These are phyloP conservation scores for Leptodactylus fuscus DNA, from an alignment of 2,113 vertebrate species.

Conservation along the genomic window DNA sequence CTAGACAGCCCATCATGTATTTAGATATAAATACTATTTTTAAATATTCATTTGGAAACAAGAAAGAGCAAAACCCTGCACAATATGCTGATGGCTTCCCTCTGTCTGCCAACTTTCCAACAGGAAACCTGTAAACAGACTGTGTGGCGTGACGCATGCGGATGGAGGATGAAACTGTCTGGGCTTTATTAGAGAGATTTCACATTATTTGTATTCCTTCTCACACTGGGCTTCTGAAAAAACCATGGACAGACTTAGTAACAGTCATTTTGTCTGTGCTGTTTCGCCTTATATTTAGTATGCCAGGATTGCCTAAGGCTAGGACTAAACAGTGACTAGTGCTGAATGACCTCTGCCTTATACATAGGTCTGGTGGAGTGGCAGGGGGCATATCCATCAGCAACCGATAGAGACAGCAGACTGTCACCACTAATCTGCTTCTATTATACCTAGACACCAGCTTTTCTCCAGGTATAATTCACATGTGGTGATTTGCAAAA, in stretches of 20 bases:
- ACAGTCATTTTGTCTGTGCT: neutral
- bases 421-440: too few species aligned
- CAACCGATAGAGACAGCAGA: too few species aligned
- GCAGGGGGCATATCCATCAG: too few species aligned
- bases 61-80: neutral
- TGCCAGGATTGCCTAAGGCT: neutral
- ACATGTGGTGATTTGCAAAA: too few species aligned
- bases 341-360: neutral
- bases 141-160: neutral
- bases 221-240: neutral
- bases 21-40: neutral
- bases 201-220: neutral
- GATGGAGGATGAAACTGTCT: neutral
- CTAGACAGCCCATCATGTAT: too few species aligned
- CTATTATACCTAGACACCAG: too few species aligned
- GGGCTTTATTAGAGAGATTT: neutral
- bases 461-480: too few species aligned
- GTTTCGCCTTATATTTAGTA: neutral
- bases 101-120: slow-evolving; percentile 5
- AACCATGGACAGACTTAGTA: neutral
- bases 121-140: neutral
- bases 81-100: neutral
- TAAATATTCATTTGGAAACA: neutral
- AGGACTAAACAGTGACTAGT: neutral
- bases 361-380: too few species aligned